Evolutionary conservation across 2,888 invertebrate genomes (phyloP).

Genomic region (Stenodera caucasica): DNA sequence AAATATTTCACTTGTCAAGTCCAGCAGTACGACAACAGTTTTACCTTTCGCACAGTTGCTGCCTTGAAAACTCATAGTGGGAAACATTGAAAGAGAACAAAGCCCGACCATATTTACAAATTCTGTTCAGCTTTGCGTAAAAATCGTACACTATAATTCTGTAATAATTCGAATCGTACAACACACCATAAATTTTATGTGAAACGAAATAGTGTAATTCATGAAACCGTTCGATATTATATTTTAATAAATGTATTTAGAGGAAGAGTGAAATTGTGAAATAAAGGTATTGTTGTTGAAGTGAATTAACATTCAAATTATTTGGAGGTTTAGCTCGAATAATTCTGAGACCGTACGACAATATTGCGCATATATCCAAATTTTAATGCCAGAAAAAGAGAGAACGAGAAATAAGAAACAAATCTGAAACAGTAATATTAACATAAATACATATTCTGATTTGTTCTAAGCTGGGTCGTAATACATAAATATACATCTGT

Average conservation of each 20-base stretch:
- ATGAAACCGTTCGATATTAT: background rate
- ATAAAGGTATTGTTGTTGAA: background rate
- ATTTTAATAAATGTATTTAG: background rate
- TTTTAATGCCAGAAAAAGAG: background rate
- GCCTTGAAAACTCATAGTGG: constrained; percentile 13
- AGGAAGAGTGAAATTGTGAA: background rate
- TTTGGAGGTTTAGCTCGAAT: background rate
- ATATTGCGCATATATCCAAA: background rate
- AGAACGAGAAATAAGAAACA: constrained; percentile 34
- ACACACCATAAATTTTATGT: background rate
- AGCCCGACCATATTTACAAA: constrained; percentile 10
- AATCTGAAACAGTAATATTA: constrained; percentile 37
- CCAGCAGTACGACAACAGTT: constrained; percentile 44
- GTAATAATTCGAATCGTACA: constrained; percentile 3
- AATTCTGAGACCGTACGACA: background rate
- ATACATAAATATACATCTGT: constrained; percentile 41
- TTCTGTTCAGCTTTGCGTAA: background rate
- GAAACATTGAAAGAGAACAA: constrained; percentile 13
- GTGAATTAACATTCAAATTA: constrained; percentile 9
- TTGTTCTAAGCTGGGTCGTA: constrained; percentile 35
- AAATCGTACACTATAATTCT: background rate
- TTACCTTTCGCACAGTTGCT: constrained; percentile 28
- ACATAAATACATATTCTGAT: constrained; percentile 47
- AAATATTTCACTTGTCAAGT: constrained; percentile 51
- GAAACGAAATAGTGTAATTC: background rate